Conservation (phyloP, 1,140 invertebrate species). For the Pseudomyrmex dendroicus region DNA sequence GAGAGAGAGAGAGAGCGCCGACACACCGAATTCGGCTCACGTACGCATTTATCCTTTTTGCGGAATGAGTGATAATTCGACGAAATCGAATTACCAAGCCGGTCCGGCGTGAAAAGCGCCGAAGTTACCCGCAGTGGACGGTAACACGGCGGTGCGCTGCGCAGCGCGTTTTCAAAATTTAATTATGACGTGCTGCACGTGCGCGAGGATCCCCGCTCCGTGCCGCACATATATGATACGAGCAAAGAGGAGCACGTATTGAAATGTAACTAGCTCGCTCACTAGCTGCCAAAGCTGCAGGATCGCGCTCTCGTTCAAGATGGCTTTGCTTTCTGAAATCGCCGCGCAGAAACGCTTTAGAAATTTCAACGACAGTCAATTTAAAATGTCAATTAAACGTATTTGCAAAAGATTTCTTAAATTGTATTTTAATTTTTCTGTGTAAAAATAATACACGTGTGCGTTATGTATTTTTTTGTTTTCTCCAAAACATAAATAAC, state of each 20-base stretch:
- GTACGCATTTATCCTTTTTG: slow-evolving; percentile 82
- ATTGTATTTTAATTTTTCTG: no score
- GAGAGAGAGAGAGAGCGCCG: slow-evolving; percentile 2
- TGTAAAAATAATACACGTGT: no score
- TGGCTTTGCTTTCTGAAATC: no score
- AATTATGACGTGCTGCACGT: slow-evolving; percentile 76
- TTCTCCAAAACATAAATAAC: no score
- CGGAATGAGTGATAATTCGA: slow-evolving; percentile 82
- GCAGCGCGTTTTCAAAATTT: slow-evolving; percentile 78
- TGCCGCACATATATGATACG: slow-evolving; percentile 78
- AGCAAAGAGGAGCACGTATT: slow-evolving; percentile 62
- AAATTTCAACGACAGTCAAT: no score
- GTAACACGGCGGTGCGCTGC: slow-evolving; percentile 68
- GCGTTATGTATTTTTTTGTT: no score
- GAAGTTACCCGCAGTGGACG: slow-evolving; percentile 77
- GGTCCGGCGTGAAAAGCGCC: slow-evolving; percentile 80
- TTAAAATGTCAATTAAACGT: no score
- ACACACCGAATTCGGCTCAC: slow-evolving; percentile 75
- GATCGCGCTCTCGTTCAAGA: background rate
- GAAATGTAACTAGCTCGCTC: slow-evolving; percentile 66
- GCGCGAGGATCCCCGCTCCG: slow-evolving; percentile 71
- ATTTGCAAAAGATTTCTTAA: no score
- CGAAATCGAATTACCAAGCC: slow-evolving; percentile 79
- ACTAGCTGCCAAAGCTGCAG: slow-evolving; percentile 23
- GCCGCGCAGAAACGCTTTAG: no score